These are phyloP conservation scores for Alexandromys oeconomus DNA, from an alignment of 2,797 vertebrate species.

Conservation along the genomic window DNA sequence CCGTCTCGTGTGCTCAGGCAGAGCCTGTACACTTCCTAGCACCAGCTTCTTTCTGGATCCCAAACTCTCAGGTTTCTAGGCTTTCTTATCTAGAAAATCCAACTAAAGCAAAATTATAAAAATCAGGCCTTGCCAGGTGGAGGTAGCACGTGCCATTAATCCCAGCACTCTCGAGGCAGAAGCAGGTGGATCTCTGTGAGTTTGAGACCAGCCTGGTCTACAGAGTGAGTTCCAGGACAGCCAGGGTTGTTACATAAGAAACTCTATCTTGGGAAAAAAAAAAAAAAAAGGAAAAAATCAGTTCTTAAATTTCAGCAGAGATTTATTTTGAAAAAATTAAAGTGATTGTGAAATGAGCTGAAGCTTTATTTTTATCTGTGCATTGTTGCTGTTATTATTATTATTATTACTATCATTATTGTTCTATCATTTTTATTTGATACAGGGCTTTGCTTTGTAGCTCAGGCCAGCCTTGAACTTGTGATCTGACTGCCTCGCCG, in stretches of 20 bases:
- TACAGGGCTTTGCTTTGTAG: neutral
- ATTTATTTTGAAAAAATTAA: conserved; percentile 31
- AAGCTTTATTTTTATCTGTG: conserved; percentile 2
- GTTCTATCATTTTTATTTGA: neutral
- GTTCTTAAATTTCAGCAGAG: conserved; percentile 57
- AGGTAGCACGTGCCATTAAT: too few species aligned
- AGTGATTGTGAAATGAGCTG: conserved; percentile 33
- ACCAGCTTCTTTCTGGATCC: conserved; percentile 29
- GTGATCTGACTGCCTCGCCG: neutral
- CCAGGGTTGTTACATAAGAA: too few species aligned
- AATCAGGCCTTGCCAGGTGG: neutral
- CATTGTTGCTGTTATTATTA: neutral
- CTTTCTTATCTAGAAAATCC: conserved; percentile 56
- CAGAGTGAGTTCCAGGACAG: too few species aligned
- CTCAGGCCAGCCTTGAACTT: neutral
- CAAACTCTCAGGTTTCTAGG: neutral
- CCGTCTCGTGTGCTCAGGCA: neutral
- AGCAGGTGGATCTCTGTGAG: too few species aligned
- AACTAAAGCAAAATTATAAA: conserved; percentile 63
- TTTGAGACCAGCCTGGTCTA: too few species aligned
- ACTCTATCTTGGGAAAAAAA: too few species aligned
- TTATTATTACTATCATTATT: neutral
- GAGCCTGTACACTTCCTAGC: neutral
- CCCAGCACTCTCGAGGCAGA: too few species aligned
- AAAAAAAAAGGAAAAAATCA: neutral